A percentile compares a stretch with the other conserved stretches of the same genome.
Conservation (phyloP, 2,113 vertebrate genomes). For the Centropristis striata region DNA sequence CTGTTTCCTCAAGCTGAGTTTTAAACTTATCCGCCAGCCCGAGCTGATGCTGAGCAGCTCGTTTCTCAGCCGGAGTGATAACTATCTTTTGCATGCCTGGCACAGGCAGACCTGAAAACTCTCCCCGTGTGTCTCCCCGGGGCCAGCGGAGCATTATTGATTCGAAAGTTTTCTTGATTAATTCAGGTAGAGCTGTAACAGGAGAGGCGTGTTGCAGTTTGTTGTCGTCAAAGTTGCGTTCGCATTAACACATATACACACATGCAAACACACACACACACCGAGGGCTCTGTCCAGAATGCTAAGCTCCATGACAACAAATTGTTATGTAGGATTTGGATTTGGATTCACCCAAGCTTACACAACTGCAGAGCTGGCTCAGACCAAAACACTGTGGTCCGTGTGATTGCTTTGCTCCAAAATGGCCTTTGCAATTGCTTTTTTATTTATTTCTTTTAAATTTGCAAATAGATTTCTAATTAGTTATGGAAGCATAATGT, state of each 20-base stretch:
- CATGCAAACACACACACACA: not conserved
- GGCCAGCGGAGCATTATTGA: slow-evolving; percentile 44
- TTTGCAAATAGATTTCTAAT: not conserved
- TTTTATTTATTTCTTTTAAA: not conserved
- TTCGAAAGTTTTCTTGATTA: slow-evolving; percentile 54
- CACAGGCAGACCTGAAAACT: slow-evolving; percentile 24
- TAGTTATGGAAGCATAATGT: not conserved
- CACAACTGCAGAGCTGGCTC: slow-evolving; percentile 42
- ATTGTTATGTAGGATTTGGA: slow-evolving; percentile 65
- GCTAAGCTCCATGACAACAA: slow-evolving; percentile 65
- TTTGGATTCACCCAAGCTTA: slow-evolving; percentile 56
- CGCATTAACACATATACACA: not conserved
- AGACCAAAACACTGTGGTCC: slow-evolving; percentile 34
- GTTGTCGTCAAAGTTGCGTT: slow-evolving; percentile 21
- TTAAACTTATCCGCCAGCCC: slow-evolving; percentile 43
- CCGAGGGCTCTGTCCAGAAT: slow-evolving; percentile 22
- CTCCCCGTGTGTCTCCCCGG: slow-evolving; percentile 1
- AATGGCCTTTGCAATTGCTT: slow-evolving; percentile 5
- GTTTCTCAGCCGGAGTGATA: slow-evolving; percentile 74
- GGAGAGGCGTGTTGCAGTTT: not conserved
- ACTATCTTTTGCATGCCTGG: slow-evolving; percentile 60
- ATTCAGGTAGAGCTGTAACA: slow-evolving; percentile 46
- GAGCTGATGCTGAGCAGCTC: slow-evolving; percentile 46
- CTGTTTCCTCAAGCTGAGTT: slow-evolving; percentile 71
- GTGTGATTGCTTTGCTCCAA: slow-evolving; percentile 40